Base-by-base conservation (phyloP, 1,140 invertebrate species). In the Drosophila repleta region DNA sequence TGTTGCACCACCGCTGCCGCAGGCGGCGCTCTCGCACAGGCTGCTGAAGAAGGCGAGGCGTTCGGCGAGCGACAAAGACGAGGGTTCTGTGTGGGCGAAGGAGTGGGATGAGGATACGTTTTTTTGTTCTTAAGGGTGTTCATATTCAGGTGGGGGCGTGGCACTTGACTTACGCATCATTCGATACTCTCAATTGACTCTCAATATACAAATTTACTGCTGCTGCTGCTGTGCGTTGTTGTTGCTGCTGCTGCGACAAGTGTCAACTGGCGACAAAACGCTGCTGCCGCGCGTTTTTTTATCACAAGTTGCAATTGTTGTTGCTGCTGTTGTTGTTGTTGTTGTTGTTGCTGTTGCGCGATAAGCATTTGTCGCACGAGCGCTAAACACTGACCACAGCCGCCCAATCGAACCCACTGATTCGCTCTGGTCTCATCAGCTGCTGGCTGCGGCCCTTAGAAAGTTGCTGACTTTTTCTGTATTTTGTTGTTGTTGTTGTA, bases 31-130 rank as follows among this genome's bases (percentile, higher is more conserved):
- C 13, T 81, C 79, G 55, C 85, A 77, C 2, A 91, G 74, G 58
- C 72, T 91, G 70, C 72, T 90, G 66, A 91, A 91, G 74, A 91
- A 91, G 51, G 87, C 82, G 63, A 90, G 63, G 8, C 90, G 74
- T 58, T 91, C 90, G 51, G 90, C 89, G 51, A 91, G 72, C 49
- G 90, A 91, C 41, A 91, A 51, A 4, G 90, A 90, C 32, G 90
- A 90, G 15, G 90, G 90, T 52, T 91, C 90, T 91, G 68, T 24
- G 29, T 17, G 63, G 39, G 21, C 46, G 8, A 10, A 53, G 51
- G 35, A 24, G 35, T 41, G 1, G 49, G 29, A 8, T 29, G 8
- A 29, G 29, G 7, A 29, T 10, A n/a, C n/a, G n/a, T n/a, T n/a
- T n/a, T 5, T 7, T 29, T 29, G 29, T 7, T 26, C 6, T 29